A percentile compares a stretch with the other conserved stretches of the same genome.
These are phyloP conservation scores for Cotesia congregata DNA, from an alignment of 2,888 invertebrate genomes.

Conservation along the genomic window DNA sequence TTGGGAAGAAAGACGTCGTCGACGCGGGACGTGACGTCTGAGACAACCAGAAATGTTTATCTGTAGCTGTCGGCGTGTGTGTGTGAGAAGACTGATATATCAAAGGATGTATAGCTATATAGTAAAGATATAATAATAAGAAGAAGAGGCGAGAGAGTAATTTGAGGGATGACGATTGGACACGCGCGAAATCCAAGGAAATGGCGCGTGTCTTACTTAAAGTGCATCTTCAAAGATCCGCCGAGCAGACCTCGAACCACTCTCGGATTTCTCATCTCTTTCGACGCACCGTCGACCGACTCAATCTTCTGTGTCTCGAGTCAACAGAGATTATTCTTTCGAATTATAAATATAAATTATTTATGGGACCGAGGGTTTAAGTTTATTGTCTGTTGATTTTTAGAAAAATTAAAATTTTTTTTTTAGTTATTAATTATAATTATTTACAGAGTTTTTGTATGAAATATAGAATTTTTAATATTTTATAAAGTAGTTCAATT, in stretches of 20 bases:
- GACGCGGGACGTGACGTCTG: slow-evolving; percentile 14
- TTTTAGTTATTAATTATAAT: too few relatives aligned
- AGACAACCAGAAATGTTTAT: not conserved
- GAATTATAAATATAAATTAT: not conserved
- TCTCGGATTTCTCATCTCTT: slow-evolving; percentile 33
- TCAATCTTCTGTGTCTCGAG: slow-evolving; percentile 32
- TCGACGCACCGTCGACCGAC: slow-evolving; percentile 40
- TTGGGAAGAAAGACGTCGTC: slow-evolving; percentile 3
- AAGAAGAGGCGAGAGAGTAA: slow-evolving; percentile 47
- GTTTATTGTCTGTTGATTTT: too few relatives aligned
- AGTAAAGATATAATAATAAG: slow-evolving; percentile 31
- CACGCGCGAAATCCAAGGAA: slow-evolving; percentile 58
- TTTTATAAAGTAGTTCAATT: too few relatives aligned
- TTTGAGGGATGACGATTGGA: slow-evolving; percentile 62
- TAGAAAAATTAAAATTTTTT: too few relatives aligned
- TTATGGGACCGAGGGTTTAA: too few relatives aligned
- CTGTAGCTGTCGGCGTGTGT: not conserved
- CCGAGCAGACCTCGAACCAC: slow-evolving; percentile 29
- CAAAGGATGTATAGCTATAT: slow-evolving; percentile 11
- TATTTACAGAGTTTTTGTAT: too few relatives aligned
- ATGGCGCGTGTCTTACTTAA: slow-evolving; percentile 58
- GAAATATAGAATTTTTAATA: too few relatives aligned
- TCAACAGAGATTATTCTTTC: slow-evolving; percentile 23
- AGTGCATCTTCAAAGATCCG: slow-evolving; percentile 49
- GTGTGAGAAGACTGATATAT: not conserved